Evolutionary conservation across 2,888 invertebrate genomes (phyloP), one percentile per base, ranked within the genome.

Genomic region (Cheilosia impressa): DNA sequence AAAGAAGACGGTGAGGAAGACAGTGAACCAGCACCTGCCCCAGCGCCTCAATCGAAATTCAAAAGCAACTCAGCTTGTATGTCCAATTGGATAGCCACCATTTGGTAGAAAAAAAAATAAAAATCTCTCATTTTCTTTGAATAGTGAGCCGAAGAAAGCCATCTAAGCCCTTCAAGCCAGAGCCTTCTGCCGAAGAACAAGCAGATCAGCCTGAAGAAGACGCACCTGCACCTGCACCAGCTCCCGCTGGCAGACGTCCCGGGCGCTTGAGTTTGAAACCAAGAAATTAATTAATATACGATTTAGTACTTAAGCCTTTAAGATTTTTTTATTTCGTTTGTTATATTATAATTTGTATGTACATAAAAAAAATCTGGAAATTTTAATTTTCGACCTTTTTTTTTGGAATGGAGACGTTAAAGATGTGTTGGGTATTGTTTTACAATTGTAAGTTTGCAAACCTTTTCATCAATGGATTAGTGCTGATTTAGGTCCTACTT

Each of bases 231-330:
- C 89, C 83, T 47, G 90, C 90, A 76, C 89, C 84, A 66, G 65
- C 84, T 31, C 65, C 71, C 22, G 72, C 43, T 45, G 80, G 66
- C 45, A 91, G 91, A 89, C 91, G 91, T 82, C 90, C 90, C 71
- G 88, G 89, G 69, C 91, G 92, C 68, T 89, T 92, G 87, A 87
- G 89, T 83, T 89, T 91, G 88, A 90, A 91, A 88, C 91, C 91
- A 87, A 92, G 91, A 89, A 90, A 88, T 87, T 91, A 90, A 89
- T 79, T 65, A 9, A 27, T 6, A 34, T 10, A 58, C 76, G 2
- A 69, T 75, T 76, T 81, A 88, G 80, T 63, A 80, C 47, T 60
- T 87, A 77, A 75, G 73, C 55, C 69, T 66, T 87, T 84, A 77
- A 68, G 57, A 63, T 52, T 55, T 66, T 50, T 79, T 73, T 71